Conservation (phyloP, 2,888 invertebrate genomes). For the Drosophila paramelanica region DNA sequence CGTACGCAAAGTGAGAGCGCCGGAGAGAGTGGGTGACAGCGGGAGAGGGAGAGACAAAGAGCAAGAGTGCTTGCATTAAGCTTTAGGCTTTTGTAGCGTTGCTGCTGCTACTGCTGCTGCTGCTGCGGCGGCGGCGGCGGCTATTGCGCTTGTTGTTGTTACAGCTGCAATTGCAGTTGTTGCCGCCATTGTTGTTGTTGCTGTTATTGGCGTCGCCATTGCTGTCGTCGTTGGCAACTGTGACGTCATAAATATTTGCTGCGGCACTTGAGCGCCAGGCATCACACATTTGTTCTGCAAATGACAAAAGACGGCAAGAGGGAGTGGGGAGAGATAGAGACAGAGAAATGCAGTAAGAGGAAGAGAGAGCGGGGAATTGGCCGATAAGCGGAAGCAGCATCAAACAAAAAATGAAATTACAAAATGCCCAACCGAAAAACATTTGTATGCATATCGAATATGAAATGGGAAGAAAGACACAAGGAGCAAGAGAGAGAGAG, state of each 20-base stretch:
- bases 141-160: slow-evolving; percentile 26
- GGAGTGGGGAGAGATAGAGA: slow-evolving; percentile 10
- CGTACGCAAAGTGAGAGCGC: slow-evolving; percentile 4
- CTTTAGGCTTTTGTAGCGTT: slow-evolving; percentile 41
- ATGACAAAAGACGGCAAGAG: slow-evolving; percentile 44
- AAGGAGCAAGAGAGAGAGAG: neutral
- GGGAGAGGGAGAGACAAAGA: slow-evolving; percentile 8
- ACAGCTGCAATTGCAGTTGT: slow-evolving; percentile 32
- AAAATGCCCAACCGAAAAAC: neutral
- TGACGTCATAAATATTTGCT: slow-evolving; percentile 83
- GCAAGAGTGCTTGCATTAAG: slow-evolving; percentile 38
- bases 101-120: slow-evolving; percentile 15
- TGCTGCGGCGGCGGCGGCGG: slow-evolving; percentile 19
- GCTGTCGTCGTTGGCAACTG: slow-evolving; percentile 58
- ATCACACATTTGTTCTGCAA: slow-evolving; percentile 85
- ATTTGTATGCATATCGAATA: slow-evolving; percentile 4
- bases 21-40: neutral
- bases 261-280: slow-evolving; percentile 79
- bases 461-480: neutral
- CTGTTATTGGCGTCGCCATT: slow-evolving; percentile 14
- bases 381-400: slow-evolving; percentile 3
- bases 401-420: neutral
- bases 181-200: slow-evolving; percentile 22
- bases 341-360: neutral
- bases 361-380: neutral